Evolutionary conservation across 92 coral and sea anemone genomes (phyloP).

Genomic region (Epizoanthus ramosus): DNA sequence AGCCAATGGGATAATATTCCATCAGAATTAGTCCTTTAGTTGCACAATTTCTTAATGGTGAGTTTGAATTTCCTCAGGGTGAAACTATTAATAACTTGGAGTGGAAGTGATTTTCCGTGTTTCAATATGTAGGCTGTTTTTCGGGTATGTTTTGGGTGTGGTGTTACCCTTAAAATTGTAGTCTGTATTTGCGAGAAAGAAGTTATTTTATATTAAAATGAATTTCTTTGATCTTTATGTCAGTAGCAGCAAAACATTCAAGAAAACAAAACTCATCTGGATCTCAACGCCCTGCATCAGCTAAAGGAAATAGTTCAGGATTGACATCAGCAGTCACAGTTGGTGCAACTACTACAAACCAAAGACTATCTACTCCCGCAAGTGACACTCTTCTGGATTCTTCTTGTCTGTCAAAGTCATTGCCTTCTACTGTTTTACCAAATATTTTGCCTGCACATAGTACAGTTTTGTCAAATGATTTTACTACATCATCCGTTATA

Average conservation of each 20-base stretch:
- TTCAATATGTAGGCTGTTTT: too few relatives aligned
- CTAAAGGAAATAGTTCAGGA: slow-evolving; percentile 6
- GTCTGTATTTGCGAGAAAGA: background rate
- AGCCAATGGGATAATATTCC: too few relatives aligned
- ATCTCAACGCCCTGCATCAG: background rate
- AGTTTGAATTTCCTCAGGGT: too few relatives aligned
- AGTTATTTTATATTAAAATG: background rate
- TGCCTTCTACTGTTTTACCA: slow-evolving; percentile 1
- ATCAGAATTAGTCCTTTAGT: too few relatives aligned
- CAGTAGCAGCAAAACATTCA: background rate
- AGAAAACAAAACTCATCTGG: slow-evolving; percentile 8
- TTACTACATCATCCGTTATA: background rate
- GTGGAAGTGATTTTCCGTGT: too few relatives aligned
- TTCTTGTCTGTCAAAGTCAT: background rate
- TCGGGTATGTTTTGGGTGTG: background rate
- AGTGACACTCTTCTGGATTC: background rate
- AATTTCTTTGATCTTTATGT: background rate
- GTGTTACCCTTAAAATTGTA: background rate
- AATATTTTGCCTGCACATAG: slow-evolving; percentile 6
- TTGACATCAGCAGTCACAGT: background rate
- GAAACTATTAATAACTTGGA: too few relatives aligned
- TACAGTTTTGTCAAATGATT: background rate
- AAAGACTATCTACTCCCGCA: background rate
- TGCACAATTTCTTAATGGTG: too few relatives aligned
- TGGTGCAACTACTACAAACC: background rate